Conservation (phyloP, 2,888 invertebrate genomes). For the Limnephilus rhombicus region DNA sequence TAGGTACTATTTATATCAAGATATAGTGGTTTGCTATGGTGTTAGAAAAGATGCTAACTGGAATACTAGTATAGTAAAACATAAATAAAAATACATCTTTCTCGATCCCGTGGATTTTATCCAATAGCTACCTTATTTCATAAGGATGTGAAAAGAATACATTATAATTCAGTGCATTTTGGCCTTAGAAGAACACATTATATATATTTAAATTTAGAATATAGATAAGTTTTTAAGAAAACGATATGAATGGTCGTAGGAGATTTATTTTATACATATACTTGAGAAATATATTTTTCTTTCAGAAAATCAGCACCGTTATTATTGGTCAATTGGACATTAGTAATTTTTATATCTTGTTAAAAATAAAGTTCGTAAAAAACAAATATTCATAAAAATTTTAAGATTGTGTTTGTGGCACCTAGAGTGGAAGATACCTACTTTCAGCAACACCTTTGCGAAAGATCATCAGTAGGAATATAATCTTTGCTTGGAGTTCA, state of each 20-base stretch:
- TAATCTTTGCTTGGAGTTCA: no score
- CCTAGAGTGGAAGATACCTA: no score
- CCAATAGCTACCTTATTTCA: background rate
- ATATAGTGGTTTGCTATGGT: background rate
- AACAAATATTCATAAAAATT: background rate
- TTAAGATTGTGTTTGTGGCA: no score
- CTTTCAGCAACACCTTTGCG: no score
- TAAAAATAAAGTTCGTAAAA: background rate
- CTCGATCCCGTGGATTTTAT: background rate
- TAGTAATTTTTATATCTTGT: background rate
- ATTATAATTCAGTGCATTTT: conserved; percentile 52
- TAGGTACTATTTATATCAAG: no score
- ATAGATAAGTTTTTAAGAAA: conserved; percentile 25
- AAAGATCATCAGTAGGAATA: no score
- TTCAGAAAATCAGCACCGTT: conserved; percentile 34
- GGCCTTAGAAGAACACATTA: conserved; percentile 54
- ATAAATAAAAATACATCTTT: background rate
- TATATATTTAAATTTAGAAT: conserved; percentile 46
- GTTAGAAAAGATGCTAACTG: background rate
- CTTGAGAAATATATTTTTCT: conserved; percentile 9
- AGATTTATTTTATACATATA: background rate
- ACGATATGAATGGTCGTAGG: conserved; percentile 5
- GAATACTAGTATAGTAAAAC: background rate
- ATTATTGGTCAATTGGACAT: conserved; percentile 3
- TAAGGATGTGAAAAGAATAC: conserved; percentile 21